Percentiles rank a stretch among this genome's conserved stretches.
phyloP scores from a whole-genome alignment of 2,113 vertebrate genomes.

The Nothocercus nigrocapillus region DNA sequence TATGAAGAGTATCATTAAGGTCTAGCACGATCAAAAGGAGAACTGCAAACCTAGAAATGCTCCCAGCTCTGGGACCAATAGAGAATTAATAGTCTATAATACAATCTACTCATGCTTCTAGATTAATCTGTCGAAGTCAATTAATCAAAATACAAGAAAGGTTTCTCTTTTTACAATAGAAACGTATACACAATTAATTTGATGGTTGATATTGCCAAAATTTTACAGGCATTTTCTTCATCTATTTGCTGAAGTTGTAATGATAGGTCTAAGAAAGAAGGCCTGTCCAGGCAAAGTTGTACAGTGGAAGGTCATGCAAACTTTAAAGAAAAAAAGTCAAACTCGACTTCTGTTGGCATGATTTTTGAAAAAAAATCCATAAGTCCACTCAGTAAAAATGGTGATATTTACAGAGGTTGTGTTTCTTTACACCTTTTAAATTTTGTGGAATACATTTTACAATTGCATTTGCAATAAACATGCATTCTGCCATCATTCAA shows the following conservation, averaged over 20 bases:
- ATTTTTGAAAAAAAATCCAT: not conserved
- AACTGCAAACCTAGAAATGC: not conserved
- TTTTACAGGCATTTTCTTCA: not conserved
- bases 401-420: not conserved
- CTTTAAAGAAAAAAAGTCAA: not conserved
- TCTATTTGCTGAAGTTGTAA: not conserved
- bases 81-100: constrained; percentile 30
- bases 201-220: not conserved
- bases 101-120: constrained; percentile 6
- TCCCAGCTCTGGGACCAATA: not conserved
- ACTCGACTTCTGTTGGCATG: not conserved
- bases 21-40: constrained; percentile 20
- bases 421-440: not conserved
- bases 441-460: not conserved
- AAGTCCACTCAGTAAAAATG: not conserved
- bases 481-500: not conserved
- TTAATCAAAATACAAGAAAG: constrained; percentile 38
- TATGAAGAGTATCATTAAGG: not conserved
- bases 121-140: constrained; percentile 48
- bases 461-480: not conserved
- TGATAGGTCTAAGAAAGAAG: not conserved
- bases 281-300: not conserved
- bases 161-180: constrained; percentile 4
- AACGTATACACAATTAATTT: not conserved
- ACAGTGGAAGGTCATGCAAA: not conserved